phyloP scores from a whole-genome alignment of 2,888 invertebrate species.

The Automeris io region DNA sequence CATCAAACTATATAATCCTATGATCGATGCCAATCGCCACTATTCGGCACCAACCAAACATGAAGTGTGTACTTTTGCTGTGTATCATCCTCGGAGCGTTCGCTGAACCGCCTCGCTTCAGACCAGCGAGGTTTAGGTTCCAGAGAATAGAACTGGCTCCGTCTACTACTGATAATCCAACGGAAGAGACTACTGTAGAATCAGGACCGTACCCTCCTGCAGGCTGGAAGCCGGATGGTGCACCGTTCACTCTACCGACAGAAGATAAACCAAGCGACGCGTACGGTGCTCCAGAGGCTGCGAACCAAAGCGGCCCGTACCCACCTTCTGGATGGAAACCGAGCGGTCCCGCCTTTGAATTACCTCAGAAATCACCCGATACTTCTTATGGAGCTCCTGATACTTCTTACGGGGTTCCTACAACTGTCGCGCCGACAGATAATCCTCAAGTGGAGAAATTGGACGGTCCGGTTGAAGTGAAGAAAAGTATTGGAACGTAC shows the following conservation, averaged over 20 bases:
- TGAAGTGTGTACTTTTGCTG: slow-evolving; percentile 51
- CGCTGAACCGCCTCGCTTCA: slow-evolving; percentile 65
- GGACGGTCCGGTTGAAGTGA: slow-evolving; percentile 56
- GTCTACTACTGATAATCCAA: slow-evolving; percentile 56
- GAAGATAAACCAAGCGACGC: slow-evolving; percentile 34
- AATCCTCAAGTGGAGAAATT: slow-evolving; percentile 52
- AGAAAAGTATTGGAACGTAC: slow-evolving; percentile 77
- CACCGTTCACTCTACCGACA: slow-evolving; percentile 43
- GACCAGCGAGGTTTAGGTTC: slow-evolving; percentile 61
- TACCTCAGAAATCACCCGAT: slow-evolving; percentile 50
- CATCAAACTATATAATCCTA: slow-evolving; percentile 41
- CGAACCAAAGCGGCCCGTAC: slow-evolving; percentile 36
- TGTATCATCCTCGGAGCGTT: slow-evolving; percentile 39
- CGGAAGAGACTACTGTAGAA: slow-evolving; percentile 50
- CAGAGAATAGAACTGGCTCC: slow-evolving; percentile 66
- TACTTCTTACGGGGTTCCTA: slow-evolving; percentile 40
- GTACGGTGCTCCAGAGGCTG: slow-evolving; percentile 36
- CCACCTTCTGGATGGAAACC: slow-evolving; percentile 67
- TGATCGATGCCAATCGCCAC: slow-evolving; percentile 24
- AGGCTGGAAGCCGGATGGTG: slow-evolving; percentile 61
- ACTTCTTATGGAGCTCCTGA: slow-evolving; percentile 50
- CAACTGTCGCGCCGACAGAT: slow-evolving; percentile 47
- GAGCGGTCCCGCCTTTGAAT: slow-evolving; percentile 46
- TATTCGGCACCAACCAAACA: slow-evolving; percentile 36
- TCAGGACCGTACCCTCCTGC: slow-evolving; percentile 51